Base-by-base conservation (phyloP, 2,888 invertebrate species). In the Myathropa florea region DNA sequence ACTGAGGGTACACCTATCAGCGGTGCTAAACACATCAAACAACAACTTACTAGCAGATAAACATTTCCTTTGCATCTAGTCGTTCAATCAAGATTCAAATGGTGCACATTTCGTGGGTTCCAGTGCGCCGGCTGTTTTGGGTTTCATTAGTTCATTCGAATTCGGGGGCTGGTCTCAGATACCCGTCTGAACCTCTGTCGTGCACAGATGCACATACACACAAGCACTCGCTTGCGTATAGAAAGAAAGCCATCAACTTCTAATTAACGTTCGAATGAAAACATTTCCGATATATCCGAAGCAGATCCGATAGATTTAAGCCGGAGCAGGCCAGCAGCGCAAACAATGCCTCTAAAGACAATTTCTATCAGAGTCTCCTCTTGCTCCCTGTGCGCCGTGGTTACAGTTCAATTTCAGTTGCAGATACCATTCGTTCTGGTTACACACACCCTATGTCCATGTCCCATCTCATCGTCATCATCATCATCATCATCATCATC, bases 391-490 rank as follows among this genome's bases (percentile, higher is more conserved):
- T 46, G 63, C 53, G 77, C 39, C 72, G 68, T 72, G 82, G 85
- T 82, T 83, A 86, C 83, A 83, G 86, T 86, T 86, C 86, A 86
- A 86, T 86, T 86, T 83, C 79, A 79, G 36, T 72, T 65, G 70
- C 82, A 67, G 61, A 28, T 63, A 30, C 60, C 88, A 80, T 33
- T 89, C 83, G 61, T 88, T 88, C 70, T 90, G n/a, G 0, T 55
- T 63, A 18, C 88, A 90, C 65, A 90, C 90, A 65, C 89, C 90
- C 23, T 90, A 63, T 4, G 59, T 71, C 65, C 64, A 59, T 68
- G 46, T 46, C 46, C 46, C 46, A 90, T 79, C 39, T 70, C 79
- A 28, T 81, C 81, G 72, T 82, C 78, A 26, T 78, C 71, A 7
- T 75, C 79, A 10, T 57, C 46, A 6, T 23, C 57, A 3, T 57